Percentiles rank a stretch among this genome's conserved stretches.
Conservation (phyloP, 1,140 invertebrate species). For the Conus ventricosus region DNA sequence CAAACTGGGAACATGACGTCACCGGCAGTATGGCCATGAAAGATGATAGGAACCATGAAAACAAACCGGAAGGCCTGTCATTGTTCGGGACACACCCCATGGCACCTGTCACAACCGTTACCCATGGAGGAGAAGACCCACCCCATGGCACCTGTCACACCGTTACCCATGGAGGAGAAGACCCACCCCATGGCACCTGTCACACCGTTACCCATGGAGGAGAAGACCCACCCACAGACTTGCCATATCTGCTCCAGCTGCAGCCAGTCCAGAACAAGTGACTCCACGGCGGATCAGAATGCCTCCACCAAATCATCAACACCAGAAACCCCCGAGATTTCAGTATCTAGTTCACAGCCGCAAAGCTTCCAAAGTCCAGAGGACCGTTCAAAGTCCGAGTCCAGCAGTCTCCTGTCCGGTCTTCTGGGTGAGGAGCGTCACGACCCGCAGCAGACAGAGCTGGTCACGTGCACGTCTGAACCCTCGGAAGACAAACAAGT, state of each 20-base stretch:
- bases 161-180: too few species aligned
- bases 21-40: too few species aligned
- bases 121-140: too few species aligned
- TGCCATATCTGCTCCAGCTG: neutral
- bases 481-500: neutral
- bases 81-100: too few species aligned
- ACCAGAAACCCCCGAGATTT: neutral
- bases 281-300: neutral
- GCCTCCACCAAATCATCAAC: slow-evolving; percentile 1
- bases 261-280: neutral
- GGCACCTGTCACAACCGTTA: too few species aligned
- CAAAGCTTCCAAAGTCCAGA: neutral
- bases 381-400: neutral
- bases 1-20: too few species aligned
- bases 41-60: too few species aligned
- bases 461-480: neutral
- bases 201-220: too few species aligned
- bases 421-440: neutral
- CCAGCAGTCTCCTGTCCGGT: neutral
- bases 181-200: too few species aligned
- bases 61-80: too few species aligned
- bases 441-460: neutral
- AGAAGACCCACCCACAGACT: too few species aligned
- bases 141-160: too few species aligned
- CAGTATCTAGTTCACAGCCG: neutral